phyloP scores from a whole-genome alignment of 1,140 invertebrate genomes.

The Drosophila bifasciata region DNA sequence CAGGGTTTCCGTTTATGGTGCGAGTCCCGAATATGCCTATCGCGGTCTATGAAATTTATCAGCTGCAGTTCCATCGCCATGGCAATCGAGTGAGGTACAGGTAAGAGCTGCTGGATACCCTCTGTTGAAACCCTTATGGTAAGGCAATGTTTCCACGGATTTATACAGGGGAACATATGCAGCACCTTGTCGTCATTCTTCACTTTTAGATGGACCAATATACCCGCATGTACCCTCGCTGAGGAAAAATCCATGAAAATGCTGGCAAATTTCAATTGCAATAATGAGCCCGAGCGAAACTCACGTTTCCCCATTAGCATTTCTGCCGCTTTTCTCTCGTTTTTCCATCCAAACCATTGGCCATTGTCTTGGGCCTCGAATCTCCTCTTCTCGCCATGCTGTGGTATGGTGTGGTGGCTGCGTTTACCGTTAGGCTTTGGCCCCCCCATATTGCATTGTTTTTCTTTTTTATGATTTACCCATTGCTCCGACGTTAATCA shows the following conservation, averaged over 20 bases:
- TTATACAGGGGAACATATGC: too few species aligned
- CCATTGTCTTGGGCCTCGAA: slow-evolving; percentile 60
- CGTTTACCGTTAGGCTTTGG: slow-evolving; percentile 45
- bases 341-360: slow-evolving; percentile 34
- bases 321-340: slow-evolving; percentile 31
- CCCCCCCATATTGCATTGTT: slow-evolving; percentile 52
- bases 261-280: slow-evolving; percentile 59
- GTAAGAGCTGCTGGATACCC: neutral
- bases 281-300: slow-evolving; percentile 70
- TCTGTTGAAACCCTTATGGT: too few species aligned
- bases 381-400: too few species aligned
- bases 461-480: slow-evolving; percentile 5
- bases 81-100: neutral
- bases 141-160: too few species aligned
- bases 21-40: slow-evolving; percentile 65
- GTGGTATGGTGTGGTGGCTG: neutral
- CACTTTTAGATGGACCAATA: neutral
- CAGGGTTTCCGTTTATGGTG: slow-evolving; percentile 63
- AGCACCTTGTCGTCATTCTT: too few species aligned
- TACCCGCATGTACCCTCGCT: neutral
- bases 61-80: slow-evolving; percentile 31
- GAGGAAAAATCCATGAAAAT: slow-evolving; percentile 21
- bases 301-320: slow-evolving; percentile 80
- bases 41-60: slow-evolving; percentile 56
- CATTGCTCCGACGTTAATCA: slow-evolving; percentile 32